Evolutionary conservation across 2,888 invertebrate species (phyloP).

Genomic region (Yponomeuta malinellus): DNA sequence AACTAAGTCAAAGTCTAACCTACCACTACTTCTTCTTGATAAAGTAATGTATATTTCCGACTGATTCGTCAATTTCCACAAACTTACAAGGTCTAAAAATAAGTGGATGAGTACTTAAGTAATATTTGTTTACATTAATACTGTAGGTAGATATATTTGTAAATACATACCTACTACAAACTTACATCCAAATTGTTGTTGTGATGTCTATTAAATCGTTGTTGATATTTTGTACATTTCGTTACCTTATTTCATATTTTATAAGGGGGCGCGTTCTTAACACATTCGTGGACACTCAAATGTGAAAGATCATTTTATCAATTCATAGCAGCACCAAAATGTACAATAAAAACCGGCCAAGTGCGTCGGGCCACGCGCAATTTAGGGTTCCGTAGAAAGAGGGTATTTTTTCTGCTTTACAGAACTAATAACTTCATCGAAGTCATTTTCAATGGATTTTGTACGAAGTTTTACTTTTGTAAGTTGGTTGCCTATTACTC

Average conservation of each 20-base stretch:
- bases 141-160: conserved; percentile 19
- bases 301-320: too few species aligned
- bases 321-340: too few species aligned
- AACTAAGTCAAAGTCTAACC: too few species aligned
- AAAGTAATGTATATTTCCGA: not conserved
- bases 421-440: too few species aligned
- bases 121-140: conserved; percentile 12
- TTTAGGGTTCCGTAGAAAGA: too few species aligned
- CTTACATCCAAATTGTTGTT: conserved; percentile 69
- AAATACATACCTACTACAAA: not conserved
- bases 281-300: not conserved
- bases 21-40: too few species aligned
- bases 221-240: conserved; percentile 33
- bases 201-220: conserved; percentile 76
- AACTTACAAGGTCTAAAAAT: not conserved
- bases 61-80: conserved; percentile 3
- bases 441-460: too few species aligned
- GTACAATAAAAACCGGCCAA: too few species aligned
- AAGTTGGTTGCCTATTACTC: too few species aligned
- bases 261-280: not conserved
- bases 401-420: too few species aligned
- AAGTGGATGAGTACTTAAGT: not conserved
- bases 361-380: too few species aligned
- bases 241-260: conserved; percentile 19
- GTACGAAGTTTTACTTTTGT: too few species aligned